Evolutionary conservation across 2,113 vertebrate species (phyloP).

Genomic region (Hyperopisus bebe): DNA sequence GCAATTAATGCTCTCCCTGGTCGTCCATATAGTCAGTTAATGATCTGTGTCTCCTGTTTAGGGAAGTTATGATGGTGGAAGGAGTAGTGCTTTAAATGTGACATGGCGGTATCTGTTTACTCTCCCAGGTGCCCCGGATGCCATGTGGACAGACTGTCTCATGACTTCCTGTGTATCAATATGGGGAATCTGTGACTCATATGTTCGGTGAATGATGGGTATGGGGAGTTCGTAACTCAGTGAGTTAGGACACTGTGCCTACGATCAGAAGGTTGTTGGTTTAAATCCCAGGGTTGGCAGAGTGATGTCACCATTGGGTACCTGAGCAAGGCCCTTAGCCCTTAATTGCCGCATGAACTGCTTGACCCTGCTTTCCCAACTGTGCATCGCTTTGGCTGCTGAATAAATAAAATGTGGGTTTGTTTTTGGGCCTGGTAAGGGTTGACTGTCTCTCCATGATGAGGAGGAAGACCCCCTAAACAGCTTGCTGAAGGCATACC

Average conservation of each 20-base stretch:
- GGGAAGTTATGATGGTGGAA: constrained; percentile 30
- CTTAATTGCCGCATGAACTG: background rate
- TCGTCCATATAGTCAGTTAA: constrained; percentile 55
- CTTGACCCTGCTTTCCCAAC: background rate
- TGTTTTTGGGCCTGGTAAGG: background rate
- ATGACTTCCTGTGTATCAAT: background rate
- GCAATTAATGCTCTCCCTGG: constrained; percentile 63
- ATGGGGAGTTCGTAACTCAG: background rate
- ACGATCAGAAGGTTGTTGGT: background rate
- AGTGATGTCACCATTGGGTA: background rate
- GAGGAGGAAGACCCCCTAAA: background rate
- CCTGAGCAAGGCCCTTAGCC: background rate
- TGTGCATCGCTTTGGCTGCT: background rate
- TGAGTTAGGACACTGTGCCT: background rate
- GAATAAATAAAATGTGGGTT: background rate
- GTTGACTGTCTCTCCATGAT: background rate
- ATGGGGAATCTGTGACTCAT: background rate
- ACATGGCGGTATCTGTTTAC: background rate
- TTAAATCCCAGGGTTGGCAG: background rate
- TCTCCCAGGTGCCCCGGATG: constrained; percentile 15
- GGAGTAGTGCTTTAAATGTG: constrained; percentile 30
- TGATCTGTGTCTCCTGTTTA: constrained; percentile 40
- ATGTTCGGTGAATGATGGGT: background rate
- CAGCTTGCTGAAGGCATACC: background rate
- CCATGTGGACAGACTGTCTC: background rate